phyloP scores from a whole-genome alignment of 1,140 invertebrate genomes.

The Eupeodes corollae region DNA sequence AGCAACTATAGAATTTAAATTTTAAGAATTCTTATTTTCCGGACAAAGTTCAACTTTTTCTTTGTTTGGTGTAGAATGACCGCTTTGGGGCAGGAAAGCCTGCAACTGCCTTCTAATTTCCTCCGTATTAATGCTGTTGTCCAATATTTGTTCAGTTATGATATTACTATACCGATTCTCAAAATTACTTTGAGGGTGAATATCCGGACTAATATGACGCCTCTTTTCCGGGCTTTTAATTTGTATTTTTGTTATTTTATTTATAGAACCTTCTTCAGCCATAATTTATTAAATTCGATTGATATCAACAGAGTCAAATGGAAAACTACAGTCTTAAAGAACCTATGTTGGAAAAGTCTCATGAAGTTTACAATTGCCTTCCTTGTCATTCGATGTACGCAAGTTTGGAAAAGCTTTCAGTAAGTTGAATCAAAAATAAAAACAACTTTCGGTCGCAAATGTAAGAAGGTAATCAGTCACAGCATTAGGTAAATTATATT shows the following conservation, averaged over 20 bases:
- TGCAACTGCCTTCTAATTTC: slow-evolving; percentile 26
- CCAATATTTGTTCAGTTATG: slow-evolving; percentile 31
- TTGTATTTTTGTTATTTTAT: background rate
- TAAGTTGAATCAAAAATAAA: too few relatives aligned
- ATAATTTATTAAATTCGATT: background rate
- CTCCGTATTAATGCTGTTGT: slow-evolving; percentile 30
- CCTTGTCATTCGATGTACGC: too few relatives aligned
- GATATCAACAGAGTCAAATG: too few relatives aligned
- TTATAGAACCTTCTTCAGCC: background rate
- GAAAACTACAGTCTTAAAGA: too few relatives aligned
- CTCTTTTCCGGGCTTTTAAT: slow-evolving; percentile 6
- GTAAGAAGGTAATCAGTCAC: too few relatives aligned
- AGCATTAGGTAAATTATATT: too few relatives aligned
- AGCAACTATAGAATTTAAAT: background rate
- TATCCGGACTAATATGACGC: slow-evolving; percentile 8
- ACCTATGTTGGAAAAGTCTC: too few relatives aligned
- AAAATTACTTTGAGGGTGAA: slow-evolving; percentile 28
- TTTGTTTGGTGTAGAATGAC: slow-evolving; percentile 15
- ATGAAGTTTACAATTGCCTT: too few relatives aligned
- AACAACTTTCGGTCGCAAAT: too few relatives aligned
- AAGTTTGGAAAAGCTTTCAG: too few relatives aligned
- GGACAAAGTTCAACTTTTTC: background rate
- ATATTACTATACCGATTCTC: slow-evolving; percentile 29
- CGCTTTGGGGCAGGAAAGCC: slow-evolving; percentile 27
- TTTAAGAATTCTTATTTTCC: background rate